Evolutionary conservation across 1,140 invertebrate genomes (phyloP).

Genomic region (Ylistrum balloti): DNA sequence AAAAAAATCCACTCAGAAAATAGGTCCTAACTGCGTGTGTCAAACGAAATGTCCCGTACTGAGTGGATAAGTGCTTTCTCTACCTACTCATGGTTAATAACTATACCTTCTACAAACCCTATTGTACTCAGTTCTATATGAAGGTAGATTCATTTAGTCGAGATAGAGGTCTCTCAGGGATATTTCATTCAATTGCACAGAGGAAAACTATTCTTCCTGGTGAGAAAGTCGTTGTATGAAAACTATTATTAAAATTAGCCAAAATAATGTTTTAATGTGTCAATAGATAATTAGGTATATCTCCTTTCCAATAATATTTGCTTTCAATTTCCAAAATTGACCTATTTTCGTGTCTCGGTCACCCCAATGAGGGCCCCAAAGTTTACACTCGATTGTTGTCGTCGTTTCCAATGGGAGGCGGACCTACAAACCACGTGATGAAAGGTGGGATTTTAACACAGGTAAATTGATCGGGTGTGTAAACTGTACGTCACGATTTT

Average conservation of each 20-base stretch:
- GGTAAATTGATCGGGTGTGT: slow-evolving; percentile 42
- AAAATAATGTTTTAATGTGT: too few species aligned
- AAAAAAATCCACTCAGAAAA: neutral
- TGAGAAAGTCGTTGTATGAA: too few species aligned
- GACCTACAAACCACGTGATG: slow-evolving; percentile 30
- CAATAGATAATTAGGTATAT: too few species aligned
- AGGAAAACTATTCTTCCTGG: too few species aligned
- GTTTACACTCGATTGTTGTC: slow-evolving; percentile 46
- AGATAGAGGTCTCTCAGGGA: neutral
- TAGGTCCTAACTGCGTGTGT: neutral
- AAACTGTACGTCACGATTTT: slow-evolving; percentile 22
- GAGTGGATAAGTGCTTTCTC: neutral
- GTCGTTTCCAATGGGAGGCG: slow-evolving; percentile 47
- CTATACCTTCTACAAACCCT: neutral
- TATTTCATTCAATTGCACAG: neutral
- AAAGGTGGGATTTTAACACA: neutral
- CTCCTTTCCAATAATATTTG: too few species aligned
- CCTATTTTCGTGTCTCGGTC: neutral
- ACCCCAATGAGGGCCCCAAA: neutral
- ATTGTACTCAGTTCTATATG: neutral
- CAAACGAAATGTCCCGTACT: neutral
- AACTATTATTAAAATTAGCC: too few species aligned
- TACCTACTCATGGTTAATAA: neutral
- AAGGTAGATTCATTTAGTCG: neutral
- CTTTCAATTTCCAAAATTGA: too few species aligned